phyloP scores from a whole-genome alignment of 2,113 vertebrate genomes.

The Gambusia affinis region DNA sequence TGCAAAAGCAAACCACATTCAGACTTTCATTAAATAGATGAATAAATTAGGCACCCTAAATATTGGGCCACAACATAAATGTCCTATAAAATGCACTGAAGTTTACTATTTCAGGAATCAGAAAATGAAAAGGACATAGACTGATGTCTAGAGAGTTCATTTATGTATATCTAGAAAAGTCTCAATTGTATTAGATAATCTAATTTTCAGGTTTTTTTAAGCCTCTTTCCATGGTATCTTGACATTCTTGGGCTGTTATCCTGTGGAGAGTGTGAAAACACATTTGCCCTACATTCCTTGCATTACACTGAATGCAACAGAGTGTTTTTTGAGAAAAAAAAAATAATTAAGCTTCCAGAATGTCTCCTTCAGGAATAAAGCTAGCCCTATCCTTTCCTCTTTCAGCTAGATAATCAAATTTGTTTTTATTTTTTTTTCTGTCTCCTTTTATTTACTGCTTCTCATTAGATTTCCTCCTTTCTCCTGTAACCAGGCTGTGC shows the following conservation, averaged over 20 bases:
- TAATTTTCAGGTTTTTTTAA: background rate
- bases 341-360: background rate
- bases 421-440: background rate
- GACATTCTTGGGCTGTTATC: background rate
- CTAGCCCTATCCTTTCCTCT: background rate
- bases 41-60: too few relatives aligned
- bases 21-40: too few relatives aligned
- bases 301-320: background rate
- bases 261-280: background rate
- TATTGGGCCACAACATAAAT: too few relatives aligned
- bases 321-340: background rate
- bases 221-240: background rate
- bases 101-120: too few relatives aligned
- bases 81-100: too few relatives aligned
- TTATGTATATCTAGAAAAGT: too few relatives aligned
- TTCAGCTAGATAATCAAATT: background rate
- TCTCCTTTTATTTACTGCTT: background rate
- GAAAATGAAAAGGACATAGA: too few relatives aligned
- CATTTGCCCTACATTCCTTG: background rate
- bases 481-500: background rate
- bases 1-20: too few relatives aligned
- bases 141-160: too few relatives aligned
- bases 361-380: background rate
- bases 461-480: background rate
- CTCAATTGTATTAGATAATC: background rate